phyloP scores from a whole-genome alignment of 1,140 invertebrate genomes.

The Meteorus sp. region DNA sequence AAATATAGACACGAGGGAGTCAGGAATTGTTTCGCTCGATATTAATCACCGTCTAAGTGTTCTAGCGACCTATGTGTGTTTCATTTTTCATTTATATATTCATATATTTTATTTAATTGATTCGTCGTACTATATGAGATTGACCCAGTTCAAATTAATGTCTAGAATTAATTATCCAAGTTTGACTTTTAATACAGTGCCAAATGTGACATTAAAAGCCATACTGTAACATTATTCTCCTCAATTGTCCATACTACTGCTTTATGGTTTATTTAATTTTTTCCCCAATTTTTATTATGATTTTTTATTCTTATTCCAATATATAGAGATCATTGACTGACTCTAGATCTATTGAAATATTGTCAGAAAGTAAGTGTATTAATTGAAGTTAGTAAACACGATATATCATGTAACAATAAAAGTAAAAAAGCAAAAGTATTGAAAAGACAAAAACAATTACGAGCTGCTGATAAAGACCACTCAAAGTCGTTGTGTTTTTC shows the following conservation, averaged over 20 bases:
- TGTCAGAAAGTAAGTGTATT: background rate
- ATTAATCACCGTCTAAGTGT: conserved; percentile 32
- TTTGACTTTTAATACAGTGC: background rate
- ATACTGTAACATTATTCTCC: no score
- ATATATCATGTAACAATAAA: background rate
- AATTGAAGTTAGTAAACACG: background rate
- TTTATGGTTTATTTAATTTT: no score
- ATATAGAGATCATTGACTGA: background rate
- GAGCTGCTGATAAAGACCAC: background rate
- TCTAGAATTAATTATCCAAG: background rate
- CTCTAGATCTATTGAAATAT: background rate
- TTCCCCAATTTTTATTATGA: no score
- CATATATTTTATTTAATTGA: conserved; percentile 19
- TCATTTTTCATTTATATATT: conserved; percentile 21
- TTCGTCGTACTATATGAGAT: background rate
- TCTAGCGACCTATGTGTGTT: conserved; percentile 29
- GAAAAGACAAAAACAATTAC: background rate
- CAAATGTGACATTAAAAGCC: background rate
- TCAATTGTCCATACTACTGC: background rate
- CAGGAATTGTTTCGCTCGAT: background rate
- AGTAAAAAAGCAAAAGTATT: background rate
- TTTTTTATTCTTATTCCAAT: background rate
- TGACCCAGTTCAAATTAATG: background rate
- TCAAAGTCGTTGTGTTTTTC: background rate
- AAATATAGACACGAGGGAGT: background rate